phyloP scores from a whole-genome alignment of 2,113 vertebrate genomes.

The Mystacornis crossleyi region DNA sequence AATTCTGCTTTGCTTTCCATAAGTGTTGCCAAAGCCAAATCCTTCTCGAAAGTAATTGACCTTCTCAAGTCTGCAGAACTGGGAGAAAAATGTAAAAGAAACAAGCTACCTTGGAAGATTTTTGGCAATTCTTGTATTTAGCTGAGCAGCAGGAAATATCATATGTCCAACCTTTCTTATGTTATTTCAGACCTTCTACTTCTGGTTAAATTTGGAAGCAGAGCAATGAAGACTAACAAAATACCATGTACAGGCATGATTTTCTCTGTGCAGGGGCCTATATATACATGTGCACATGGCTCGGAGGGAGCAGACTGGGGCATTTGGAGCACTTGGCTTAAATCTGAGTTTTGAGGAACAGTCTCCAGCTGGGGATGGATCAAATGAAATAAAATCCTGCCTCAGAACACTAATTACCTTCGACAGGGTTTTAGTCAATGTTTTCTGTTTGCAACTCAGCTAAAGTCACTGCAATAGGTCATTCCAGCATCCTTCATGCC shows the following conservation, averaged over 20 bases:
- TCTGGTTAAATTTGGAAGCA: constrained; percentile 60
- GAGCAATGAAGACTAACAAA: constrained; percentile 36
- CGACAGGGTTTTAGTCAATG: background rate
- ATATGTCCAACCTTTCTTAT: constrained; percentile 35
- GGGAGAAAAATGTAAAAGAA: constrained; percentile 62
- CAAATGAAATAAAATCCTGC: background rate
- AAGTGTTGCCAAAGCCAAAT: constrained; percentile 57
- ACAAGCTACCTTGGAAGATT: constrained; percentile 66
- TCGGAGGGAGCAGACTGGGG: background rate
- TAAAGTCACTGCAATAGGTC: background rate
- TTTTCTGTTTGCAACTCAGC: background rate
- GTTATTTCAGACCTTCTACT: constrained; percentile 66
- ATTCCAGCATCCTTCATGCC: background rate
- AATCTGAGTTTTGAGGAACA: background rate
- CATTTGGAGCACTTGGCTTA: background rate
- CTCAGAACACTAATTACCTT: background rate
- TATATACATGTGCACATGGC: background rate
- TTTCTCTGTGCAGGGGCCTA: background rate
- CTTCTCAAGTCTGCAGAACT: constrained; percentile 52
- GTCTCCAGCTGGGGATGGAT: background rate
- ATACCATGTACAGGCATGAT: background rate
- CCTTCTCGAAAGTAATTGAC: constrained; percentile 60
- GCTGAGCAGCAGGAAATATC: constrained; percentile 65
- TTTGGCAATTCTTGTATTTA: constrained; percentile 60
- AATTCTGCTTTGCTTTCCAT: constrained; percentile 50